These are phyloP conservation scores for Vireo altiloquus DNA, from an alignment of 2,113 vertebrate species.

Conservation along the genomic window DNA sequence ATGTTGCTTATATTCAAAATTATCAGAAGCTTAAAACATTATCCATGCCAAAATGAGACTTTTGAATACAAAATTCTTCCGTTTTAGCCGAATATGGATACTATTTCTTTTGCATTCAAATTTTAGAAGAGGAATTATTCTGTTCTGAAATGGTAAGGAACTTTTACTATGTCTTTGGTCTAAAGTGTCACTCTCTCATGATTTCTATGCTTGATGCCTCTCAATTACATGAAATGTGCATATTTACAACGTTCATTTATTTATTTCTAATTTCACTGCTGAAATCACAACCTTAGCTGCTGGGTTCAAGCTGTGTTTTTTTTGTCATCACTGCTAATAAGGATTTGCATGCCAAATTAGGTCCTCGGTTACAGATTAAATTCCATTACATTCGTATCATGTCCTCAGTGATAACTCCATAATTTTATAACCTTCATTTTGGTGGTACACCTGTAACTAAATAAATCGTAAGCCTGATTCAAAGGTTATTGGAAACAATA, in stretches of 20 bases:
- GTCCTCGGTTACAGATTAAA: not conserved
- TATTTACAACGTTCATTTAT: not conserved
- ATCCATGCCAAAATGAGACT: not conserved
- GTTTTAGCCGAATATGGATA: not conserved
- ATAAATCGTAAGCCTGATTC: not conserved
- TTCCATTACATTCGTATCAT: not conserved
- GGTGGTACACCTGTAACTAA: not conserved
- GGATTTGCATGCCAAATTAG: slow-evolving; percentile 19
- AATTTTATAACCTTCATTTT: not conserved
- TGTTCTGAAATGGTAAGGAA: not conserved
- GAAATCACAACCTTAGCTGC: not conserved
- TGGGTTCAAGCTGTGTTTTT: not conserved
- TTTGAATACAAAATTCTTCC: not conserved
- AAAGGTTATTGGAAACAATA: not conserved
- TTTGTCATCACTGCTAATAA: slow-evolving; percentile 3
- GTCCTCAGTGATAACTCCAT: not conserved
- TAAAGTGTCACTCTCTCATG: not conserved
- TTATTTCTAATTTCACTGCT: not conserved
- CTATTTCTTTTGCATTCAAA: not conserved
- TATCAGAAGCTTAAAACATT: not conserved
- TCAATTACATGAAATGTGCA: not conserved
- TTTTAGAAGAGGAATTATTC: not conserved
- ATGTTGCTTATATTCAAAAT: not conserved
- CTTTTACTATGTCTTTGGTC: not conserved
- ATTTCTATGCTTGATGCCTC: not conserved